Evolutionary conservation across 1,140 invertebrate genomes (phyloP), one percentile per base, ranked within the genome.

Genomic region (Drosophila pseudoobscura): DNA sequence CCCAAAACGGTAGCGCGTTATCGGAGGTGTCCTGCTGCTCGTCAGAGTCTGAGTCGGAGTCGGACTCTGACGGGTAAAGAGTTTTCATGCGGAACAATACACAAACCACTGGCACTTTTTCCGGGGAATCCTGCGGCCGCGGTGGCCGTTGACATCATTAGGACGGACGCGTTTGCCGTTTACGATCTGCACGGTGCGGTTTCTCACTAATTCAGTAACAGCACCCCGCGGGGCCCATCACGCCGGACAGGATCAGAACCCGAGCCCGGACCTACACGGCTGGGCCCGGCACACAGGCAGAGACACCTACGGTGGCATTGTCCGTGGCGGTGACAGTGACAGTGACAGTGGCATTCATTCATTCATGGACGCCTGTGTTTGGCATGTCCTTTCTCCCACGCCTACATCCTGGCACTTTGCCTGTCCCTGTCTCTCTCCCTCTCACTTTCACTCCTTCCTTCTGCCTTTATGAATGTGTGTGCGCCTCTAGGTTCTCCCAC

Each of bases 141-240:
- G 61, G 58, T 69, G 75, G 79, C 73, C 58, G 80, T 79, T 85
- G 72, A 87, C 84, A 85, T 85, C 76, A 84, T 84, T 84, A 84
- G 68, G 58, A 75, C 71, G 68, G 58, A 75, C 71, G 71, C 62
- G 72, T 75, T 75, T 45, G 66, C 78, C 65, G 78, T 82, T 83
- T 82, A 83, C 72, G 77, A 73, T 73, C 55, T 71, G 43, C 58
- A 56, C 63, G 69, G 56, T 80, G 80, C 66, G 66, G 66, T 76
- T 85, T 88, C 82, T 78, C 85, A 65, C 82, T 87, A 87, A 87
- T 87, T 87, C 88, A 78, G 82, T 87, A 83, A 88, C 83, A 83
- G 78, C 78, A 61, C 82, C 70, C 82, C 57, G 74, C 83, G 82
- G 82, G 78, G 75, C 58, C 52, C 24, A 39, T 39, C 35, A 47